A percentile compares a stretch with the other conserved stretches of the same genome.
phyloP scores from a whole-genome alignment of 2,888 invertebrate species.

The Oligia fasciuncula region DNA sequence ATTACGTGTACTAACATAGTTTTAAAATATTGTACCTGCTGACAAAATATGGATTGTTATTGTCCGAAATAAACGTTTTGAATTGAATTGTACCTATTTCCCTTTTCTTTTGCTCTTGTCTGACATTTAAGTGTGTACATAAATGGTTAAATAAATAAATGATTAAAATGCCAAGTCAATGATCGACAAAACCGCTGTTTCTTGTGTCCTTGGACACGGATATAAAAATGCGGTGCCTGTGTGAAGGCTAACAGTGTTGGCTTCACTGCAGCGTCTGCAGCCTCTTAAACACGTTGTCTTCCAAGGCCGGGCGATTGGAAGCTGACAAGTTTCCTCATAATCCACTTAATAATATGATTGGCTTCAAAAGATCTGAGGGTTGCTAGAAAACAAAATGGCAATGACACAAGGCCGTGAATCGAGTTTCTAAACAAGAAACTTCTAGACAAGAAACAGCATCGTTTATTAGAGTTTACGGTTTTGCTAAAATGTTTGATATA shows the following conservation, averaged over 20 bases:
- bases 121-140: no score
- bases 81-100: no score
- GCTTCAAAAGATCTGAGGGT: constrained; percentile 12
- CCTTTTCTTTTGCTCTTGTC: no score
- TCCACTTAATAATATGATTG: constrained; percentile 37
- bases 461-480: background rate
- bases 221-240: constrained; percentile 52
- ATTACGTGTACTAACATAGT: no score
- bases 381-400: background rate
- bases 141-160: background rate
- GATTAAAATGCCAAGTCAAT: background rate
- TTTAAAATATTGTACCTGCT: no score
- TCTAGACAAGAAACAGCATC: background rate
- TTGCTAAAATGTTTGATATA: background rate
- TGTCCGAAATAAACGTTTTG: no score
- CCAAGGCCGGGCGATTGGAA: constrained; percentile 60
- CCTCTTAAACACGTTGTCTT: constrained; percentile 75
- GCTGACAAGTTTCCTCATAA: constrained; percentile 45
- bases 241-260: constrained; percentile 61
- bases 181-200: constrained; percentile 30
- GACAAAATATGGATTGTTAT: no score
- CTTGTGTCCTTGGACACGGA: constrained; percentile 34
- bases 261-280: constrained; percentile 76
- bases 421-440: background rate
- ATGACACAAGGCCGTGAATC: background rate